Conservation (phyloP, 1,140 invertebrate species). For the Drosophila sturtevanti region DNA sequence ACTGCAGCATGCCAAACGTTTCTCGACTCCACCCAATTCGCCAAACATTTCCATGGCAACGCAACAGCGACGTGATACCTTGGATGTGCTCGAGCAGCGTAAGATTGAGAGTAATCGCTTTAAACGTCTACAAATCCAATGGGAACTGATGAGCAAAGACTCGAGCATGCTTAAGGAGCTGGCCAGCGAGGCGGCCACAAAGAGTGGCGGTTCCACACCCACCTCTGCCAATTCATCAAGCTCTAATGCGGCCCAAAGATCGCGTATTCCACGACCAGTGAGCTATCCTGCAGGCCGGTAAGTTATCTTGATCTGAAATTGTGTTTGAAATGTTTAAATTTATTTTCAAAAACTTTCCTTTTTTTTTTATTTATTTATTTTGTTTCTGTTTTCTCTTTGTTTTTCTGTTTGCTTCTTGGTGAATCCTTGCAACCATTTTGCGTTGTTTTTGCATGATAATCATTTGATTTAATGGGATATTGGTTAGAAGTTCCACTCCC, state of each 20-base stretch:
- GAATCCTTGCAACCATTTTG: constrained; percentile 7
- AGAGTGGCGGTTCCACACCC: constrained; percentile 82
- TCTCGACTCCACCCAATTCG: constrained; percentile 88
- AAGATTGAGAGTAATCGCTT: constrained; percentile 85
- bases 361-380: constrained; percentile 41
- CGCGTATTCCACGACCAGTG: constrained; percentile 88
- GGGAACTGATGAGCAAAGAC: constrained; percentile 89
- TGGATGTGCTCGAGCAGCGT: constrained; percentile 74
- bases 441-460: constrained; percentile 62
- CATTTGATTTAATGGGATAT: constrained; percentile 10
- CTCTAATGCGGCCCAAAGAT: constrained; percentile 83
- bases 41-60: constrained; percentile 86
- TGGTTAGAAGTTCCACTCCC: constrained; percentile 57
- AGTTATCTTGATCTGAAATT: constrained; percentile 21
- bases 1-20: constrained; percentile 72
- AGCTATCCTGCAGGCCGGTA: constrained; percentile 85
- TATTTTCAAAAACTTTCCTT: constrained; percentile 27
- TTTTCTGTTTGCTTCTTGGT: constrained; percentile 48
- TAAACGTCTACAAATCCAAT: constrained; percentile 91
- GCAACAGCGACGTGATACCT: constrained; percentile 57
- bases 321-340: not conserved
- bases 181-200: constrained; percentile 83
- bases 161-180: constrained; percentile 79
- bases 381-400: constrained; percentile 25
- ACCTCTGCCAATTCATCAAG: constrained; percentile 76